Evolutionary conservation across 2,797 vertebrate genomes (phyloP).

Genomic region (Rousettus madagascariensis): DNA sequence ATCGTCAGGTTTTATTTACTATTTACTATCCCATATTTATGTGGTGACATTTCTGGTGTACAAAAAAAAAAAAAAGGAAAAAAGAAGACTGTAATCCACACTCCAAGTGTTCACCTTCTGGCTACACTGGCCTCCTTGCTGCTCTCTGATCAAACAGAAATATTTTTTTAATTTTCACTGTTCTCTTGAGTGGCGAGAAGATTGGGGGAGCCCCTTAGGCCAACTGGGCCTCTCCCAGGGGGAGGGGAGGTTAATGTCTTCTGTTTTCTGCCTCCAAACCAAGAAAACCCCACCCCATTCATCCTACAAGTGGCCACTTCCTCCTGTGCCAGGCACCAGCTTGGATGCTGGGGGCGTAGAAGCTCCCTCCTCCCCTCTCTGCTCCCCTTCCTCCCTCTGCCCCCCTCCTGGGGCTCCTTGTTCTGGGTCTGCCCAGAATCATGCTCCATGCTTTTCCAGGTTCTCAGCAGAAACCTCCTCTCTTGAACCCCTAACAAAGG

Average conservation of each 20-base stretch:
- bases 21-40: not conserved
- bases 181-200: not conserved
- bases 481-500: not conserved
- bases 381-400: fast-evolving
- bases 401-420: not conserved
- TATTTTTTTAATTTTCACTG: too few relatives aligned
- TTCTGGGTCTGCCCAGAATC: not conserved
- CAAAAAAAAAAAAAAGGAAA: not conserved
- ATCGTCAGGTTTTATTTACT: not conserved
- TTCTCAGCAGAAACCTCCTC: not conserved
- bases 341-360: not conserved
- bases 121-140: not conserved
- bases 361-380: not conserved
- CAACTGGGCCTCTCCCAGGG: not conserved
- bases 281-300: not conserved
- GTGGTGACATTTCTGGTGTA: not conserved
- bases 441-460: not conserved
- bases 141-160: not conserved
- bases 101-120: not conserved
- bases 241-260: not conserved
- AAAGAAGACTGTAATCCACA: not conserved
- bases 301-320: not conserved
- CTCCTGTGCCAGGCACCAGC: not conserved
- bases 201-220: not conserved
- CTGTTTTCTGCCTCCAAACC: not conserved